Percentiles rank a stretch among this genome's conserved stretches.
phyloP scores from a whole-genome alignment of 2,888 invertebrate genomes.

The Penaeus monodon region DNA sequence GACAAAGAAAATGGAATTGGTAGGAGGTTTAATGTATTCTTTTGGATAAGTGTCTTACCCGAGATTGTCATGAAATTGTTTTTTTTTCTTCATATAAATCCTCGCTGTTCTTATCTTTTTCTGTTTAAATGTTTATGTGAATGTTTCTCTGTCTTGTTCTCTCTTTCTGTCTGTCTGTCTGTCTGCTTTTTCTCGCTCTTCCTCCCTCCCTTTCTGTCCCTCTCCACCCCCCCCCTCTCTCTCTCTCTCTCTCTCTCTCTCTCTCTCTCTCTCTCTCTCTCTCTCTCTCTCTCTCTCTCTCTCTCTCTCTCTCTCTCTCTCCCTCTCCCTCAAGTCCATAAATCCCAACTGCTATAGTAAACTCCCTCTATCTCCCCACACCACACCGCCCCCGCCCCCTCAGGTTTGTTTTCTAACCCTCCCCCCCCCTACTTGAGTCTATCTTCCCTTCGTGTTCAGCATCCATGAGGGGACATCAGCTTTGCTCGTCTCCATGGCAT shows the following conservation, averaged over 20 bases:
- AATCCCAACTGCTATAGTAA: too few species aligned
- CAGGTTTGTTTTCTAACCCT: neutral
- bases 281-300: neutral
- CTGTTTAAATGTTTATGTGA: neutral
- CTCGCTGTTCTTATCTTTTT: neutral
- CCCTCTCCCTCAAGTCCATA: neutral
- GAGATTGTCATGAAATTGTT: too few species aligned
- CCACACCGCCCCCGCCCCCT: neutral
- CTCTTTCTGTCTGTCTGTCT: neutral
- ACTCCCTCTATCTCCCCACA: too few species aligned
- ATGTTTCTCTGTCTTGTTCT: neutral
- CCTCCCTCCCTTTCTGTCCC: neutral
- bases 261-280: neutral
- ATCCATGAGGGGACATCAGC: too few species aligned
- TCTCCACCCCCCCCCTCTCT: neutral
- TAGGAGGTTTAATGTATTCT: too few species aligned
- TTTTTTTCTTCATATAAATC: neutral
- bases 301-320: neutral
- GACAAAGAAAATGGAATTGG: too few species aligned
- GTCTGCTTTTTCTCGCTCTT: neutral
- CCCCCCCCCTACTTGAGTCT: too few species aligned
- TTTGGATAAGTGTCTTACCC: too few species aligned
- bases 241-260: neutral
- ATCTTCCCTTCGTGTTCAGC: too few species aligned
- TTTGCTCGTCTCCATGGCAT: too few species aligned